Evolutionary conservation across 2,888 invertebrate species (phyloP).

Genomic region (Mythimna pallens): DNA sequence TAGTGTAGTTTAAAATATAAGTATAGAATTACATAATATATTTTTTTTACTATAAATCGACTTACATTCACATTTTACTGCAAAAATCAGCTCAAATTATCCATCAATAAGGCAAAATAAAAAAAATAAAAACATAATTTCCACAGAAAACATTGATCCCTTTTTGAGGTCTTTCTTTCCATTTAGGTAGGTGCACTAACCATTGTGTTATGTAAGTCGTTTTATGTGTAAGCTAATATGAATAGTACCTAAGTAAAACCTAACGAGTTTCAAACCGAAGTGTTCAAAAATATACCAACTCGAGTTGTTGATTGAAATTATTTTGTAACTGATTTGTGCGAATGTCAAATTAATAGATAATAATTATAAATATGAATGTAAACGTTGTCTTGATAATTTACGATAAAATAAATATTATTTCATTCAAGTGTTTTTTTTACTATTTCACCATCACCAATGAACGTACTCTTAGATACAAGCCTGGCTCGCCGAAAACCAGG

Average conservation of each 20-base stretch:
- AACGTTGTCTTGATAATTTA: constrained; percentile 63
- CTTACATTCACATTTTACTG: constrained; percentile 30
- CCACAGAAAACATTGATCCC: neutral
- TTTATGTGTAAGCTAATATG: constrained; percentile 35
- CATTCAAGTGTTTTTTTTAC: constrained; percentile 35
- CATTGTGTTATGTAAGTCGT: constrained; percentile 29
- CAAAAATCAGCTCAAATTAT: neutral
- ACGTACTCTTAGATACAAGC: too few species aligned
- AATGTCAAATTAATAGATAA: constrained; percentile 58
- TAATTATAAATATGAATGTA: constrained; percentile 57
- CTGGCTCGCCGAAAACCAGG: neutral
- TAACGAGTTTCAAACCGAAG: constrained; percentile 67
- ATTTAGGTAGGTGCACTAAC: neutral
- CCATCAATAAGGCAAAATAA: neutral
- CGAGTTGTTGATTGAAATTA: constrained; percentile 61
- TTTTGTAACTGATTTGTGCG: constrained; percentile 60
- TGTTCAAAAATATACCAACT: constrained; percentile 70
- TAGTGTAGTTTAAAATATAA: constrained; percentile 52
- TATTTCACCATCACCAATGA: neutral
- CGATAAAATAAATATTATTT: constrained; percentile 64
- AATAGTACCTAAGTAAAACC: constrained; percentile 55
- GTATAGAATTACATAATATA: constrained; percentile 32
- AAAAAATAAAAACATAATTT: neutral
- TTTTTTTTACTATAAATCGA: constrained; percentile 44
- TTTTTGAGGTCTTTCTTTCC: neutral